Conservation (phyloP, 2,888 invertebrate genomes). For the Folsomia candida region DNA sequence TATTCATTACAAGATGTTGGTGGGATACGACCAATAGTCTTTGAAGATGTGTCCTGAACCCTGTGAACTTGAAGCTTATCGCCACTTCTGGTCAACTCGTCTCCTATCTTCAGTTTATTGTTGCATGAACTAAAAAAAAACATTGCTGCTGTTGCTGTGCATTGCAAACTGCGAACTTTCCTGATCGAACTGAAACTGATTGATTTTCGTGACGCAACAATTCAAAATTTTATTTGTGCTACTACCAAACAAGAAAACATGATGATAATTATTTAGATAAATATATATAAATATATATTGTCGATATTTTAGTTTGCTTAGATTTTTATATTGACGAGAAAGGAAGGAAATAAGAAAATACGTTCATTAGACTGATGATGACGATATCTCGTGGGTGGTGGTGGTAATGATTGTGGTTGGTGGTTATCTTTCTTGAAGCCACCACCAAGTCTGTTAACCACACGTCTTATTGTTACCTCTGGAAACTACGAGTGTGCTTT, state of each 20-base stretch:
- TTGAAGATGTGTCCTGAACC: not conserved
- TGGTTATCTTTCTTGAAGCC: too few species aligned
- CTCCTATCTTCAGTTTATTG: slow-evolving; percentile 13
- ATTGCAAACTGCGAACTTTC: slow-evolving; percentile 1
- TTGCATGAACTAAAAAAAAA: slow-evolving; percentile 16
- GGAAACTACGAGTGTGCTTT: too few species aligned
- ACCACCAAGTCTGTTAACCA: too few species aligned
- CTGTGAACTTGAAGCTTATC: not conserved
- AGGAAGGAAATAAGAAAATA: not conserved
- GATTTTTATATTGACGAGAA: not conserved
- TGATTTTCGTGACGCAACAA: not conserved
- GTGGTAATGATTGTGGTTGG: too few species aligned
- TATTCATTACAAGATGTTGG: not conserved
- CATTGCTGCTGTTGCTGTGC: too few species aligned
- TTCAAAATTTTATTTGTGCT: not conserved
- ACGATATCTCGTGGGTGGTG: too few species aligned
- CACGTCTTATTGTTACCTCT: too few species aligned
- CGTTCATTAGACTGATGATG: not conserved
- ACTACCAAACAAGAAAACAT: not conserved
- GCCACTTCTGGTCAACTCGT: slow-evolving; percentile 10
- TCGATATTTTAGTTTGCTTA: not conserved
- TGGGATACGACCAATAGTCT: not conserved
- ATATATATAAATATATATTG: not conserved
- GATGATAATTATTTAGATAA: not conserved
- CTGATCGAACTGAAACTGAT: not conserved